A percentile compares a stretch with the other conserved stretches of the same genome.
phyloP scores from a whole-genome alignment of 2,888 invertebrate species.

The Drosophila neotestacea region DNA sequence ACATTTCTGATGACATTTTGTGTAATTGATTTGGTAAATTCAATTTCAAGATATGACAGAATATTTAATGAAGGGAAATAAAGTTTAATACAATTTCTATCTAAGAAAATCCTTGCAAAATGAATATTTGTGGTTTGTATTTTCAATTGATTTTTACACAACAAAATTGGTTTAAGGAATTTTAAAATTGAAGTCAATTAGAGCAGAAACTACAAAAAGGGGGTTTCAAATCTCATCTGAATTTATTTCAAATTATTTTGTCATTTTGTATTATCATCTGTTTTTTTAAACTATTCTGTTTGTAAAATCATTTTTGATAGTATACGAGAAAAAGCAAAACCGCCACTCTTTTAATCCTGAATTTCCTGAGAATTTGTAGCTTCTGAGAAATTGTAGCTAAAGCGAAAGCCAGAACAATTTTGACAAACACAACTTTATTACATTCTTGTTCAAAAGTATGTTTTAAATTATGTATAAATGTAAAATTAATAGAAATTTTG shows the following conservation, averaged over 20 bases:
- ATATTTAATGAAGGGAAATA: slow-evolving; percentile 17
- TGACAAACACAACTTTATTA: too few relatives aligned
- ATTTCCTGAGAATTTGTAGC: background rate
- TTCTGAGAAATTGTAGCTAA: background rate
- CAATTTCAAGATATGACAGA: slow-evolving; percentile 37
- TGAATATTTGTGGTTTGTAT: background rate
- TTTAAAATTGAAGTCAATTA: background rate
- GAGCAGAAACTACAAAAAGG: background rate
- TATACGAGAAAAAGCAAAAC: background rate
- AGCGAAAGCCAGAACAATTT: background rate
- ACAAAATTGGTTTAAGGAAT: too few relatives aligned
- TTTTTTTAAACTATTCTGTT: too few relatives aligned
- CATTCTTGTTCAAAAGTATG: too few relatives aligned
- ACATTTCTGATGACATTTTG: slow-evolving; percentile 37
- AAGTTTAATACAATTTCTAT: slow-evolving; percentile 8
- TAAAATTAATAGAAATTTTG: background rate
- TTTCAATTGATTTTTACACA: background rate
- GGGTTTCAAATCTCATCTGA: too few relatives aligned
- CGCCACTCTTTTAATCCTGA: too few relatives aligned
- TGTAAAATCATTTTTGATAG: too few relatives aligned
- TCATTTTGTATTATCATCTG: background rate
- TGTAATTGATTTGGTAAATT: slow-evolving; percentile 49
- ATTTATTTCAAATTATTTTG: too few relatives aligned
- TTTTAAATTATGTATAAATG: background rate
- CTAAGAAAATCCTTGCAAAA: background rate